Evolutionary conservation across 2,113 vertebrate species (phyloP).

Genomic region (Jacana jacana): DNA sequence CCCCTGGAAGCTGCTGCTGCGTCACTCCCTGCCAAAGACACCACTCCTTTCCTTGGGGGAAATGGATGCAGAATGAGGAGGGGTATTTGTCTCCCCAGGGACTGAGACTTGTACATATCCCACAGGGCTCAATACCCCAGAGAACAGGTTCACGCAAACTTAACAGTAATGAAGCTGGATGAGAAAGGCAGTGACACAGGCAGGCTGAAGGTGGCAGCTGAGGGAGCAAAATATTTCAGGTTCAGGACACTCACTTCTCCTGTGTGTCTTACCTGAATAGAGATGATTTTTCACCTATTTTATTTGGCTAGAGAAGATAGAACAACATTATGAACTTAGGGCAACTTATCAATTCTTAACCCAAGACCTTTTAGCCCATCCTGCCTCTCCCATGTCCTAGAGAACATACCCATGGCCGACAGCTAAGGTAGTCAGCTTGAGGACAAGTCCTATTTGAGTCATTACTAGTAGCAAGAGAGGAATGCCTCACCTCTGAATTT

Average conservation of each 20-base stretch:
- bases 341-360: neutral
- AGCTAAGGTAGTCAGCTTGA: neutral
- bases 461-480: neutral
- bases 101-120: neutral
- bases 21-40: neutral
- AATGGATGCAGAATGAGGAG: neutral
- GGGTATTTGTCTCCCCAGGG: neutral
- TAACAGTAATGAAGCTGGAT: neutral
- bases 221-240: neutral
- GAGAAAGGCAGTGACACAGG: neutral
- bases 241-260: neutral
- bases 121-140: neutral
- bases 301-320: neutral
- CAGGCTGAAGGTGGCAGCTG: neutral
- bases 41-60: neutral
- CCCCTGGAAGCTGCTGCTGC: neutral
- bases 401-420: neutral
- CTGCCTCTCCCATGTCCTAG: neutral
- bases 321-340: neutral
- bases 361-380: neutral
- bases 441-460: neutral
- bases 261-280: neutral
- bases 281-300: neutral
- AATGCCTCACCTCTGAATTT: neutral
- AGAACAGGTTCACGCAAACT: neutral